Base-by-base conservation (phyloP, 2,888 invertebrate species). In the Odiellus spinosus region DNA sequence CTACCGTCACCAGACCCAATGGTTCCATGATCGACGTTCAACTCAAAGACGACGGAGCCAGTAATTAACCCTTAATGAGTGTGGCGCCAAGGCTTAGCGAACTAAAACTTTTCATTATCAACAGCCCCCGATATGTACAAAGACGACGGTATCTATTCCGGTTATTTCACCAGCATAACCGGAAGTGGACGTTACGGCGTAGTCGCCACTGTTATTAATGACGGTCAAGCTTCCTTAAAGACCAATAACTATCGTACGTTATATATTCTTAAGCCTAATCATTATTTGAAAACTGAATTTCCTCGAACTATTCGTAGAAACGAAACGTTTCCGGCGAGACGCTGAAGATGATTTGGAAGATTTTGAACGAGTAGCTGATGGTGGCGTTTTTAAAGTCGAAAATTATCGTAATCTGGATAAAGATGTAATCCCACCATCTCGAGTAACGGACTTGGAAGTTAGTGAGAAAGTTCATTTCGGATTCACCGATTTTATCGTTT, bases 141-240 rank as follows among this genome's bases (percentile, higher is more conserved):
- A 44, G 51, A 58, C 20, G 64, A 64, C 51, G 64, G 64, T 1
- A 56, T 64, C 3, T 64, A 64, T 50, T 62, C 63, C 3, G 54
- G 59, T 1, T 61, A 55, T 42, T 59, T 59, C 50, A 52, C 58
- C 14, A 44, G 56, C 17, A 56, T 59, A 15, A 52, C 53, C 6
- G 53, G 47, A 4, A 52, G 50, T 40, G 64, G 64, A 3, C 43
- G 55, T 12, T 62, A 63, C 52, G 57, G 56, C 17, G 59, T 63
- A 11, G 55, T 52, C 11, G 56, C 61, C 18, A 45, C 49, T 4
- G 53, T 52, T 11, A 32, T 33, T 32, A 44, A 38, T 21, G 51
- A 46, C 11, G 51, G 45, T 2, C 41, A 38, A 14, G 40, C 51
- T 17, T 4, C 36, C 5, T 15, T 15, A 36, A 36, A 15, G 11